These are phyloP conservation scores for Zosterops japonicus DNA, from an alignment of 2,113 vertebrate species.

Conservation along the genomic window DNA sequence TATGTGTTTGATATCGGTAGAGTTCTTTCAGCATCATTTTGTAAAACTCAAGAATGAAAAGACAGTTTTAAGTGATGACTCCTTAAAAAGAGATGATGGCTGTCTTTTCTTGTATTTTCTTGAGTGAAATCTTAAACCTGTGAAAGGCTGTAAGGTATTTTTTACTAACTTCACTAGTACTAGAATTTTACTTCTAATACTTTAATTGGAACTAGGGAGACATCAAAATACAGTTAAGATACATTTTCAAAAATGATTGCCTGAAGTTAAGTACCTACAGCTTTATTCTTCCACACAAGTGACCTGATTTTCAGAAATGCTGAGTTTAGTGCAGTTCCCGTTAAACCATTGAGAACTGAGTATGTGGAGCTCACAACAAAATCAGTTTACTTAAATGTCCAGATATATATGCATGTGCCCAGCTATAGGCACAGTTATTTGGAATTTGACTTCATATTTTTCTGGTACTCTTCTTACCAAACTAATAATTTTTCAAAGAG, in stretches of 20 bases:
- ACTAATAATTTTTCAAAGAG: background rate
- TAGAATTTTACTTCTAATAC: background rate
- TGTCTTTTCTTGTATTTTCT: background rate
- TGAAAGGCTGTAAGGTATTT: background rate
- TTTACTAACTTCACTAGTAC: background rate
- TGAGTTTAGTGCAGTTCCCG: background rate
- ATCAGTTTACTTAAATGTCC: background rate
- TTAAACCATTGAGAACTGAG: background rate
- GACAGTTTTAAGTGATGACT: background rate
- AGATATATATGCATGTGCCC: background rate
- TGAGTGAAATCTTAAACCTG: background rate
- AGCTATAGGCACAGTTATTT: background rate
- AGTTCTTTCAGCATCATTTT: background rate
- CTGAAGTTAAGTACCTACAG: constrained; percentile 2
- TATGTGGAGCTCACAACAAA: background rate
- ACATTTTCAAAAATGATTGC: background rate
- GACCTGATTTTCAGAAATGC: constrained; percentile 34
- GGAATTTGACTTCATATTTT: background rate
- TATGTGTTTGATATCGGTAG: background rate
- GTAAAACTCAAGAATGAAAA: background rate
- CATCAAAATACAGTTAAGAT: background rate
- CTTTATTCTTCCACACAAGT: constrained; percentile 8
- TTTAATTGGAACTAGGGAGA: background rate
- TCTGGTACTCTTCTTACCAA: background rate
- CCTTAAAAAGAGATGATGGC: background rate